Conservation (phyloP, 2,113 vertebrate genomes). For the Chionodraco myersi region DNA sequence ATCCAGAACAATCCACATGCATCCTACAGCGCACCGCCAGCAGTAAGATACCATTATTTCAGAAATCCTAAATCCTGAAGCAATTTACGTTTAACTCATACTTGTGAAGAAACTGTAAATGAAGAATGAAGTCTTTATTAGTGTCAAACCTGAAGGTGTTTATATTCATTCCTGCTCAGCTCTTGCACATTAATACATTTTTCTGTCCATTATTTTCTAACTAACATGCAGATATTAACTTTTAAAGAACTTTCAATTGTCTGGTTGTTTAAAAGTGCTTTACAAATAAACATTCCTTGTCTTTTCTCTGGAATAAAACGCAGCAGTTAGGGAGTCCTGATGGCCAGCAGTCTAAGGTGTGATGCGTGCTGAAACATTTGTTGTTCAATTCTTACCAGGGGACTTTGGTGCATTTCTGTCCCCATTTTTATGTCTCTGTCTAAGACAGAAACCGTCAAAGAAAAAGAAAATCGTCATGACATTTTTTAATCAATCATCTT, state of each 20-base stretch:
- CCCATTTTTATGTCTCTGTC: not conserved
- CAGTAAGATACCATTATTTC: conserved; percentile 83
- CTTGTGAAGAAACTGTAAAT: not conserved
- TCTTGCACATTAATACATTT: not conserved
- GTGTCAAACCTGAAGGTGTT: no score
- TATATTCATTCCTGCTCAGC: not conserved
- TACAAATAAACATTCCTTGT: conserved; percentile 20
- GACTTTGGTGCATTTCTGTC: not conserved
- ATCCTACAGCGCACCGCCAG: conserved; percentile 91
- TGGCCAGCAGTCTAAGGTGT: not conserved
- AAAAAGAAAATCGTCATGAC: not conserved
- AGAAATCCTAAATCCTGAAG: not conserved
- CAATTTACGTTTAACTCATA: not conserved
- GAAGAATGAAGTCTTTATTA: not conserved
- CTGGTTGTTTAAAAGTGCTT: not conserved
- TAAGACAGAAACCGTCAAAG: not conserved
- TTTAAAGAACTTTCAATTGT: not conserved
- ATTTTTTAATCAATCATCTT: not conserved
- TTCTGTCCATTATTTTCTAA: not conserved
- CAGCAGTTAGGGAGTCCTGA: not conserved
- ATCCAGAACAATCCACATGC: conserved; percentile 99
- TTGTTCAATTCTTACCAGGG: not conserved
- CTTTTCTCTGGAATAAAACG: conserved; percentile 12
- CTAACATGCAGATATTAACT: not conserved
- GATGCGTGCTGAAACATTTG: not conserved